A percentile compares a stretch with the other conserved stretches of the same genome.
Conservation (phyloP, 2,797 vertebrate species). For the Tapirus indicus region DNA sequence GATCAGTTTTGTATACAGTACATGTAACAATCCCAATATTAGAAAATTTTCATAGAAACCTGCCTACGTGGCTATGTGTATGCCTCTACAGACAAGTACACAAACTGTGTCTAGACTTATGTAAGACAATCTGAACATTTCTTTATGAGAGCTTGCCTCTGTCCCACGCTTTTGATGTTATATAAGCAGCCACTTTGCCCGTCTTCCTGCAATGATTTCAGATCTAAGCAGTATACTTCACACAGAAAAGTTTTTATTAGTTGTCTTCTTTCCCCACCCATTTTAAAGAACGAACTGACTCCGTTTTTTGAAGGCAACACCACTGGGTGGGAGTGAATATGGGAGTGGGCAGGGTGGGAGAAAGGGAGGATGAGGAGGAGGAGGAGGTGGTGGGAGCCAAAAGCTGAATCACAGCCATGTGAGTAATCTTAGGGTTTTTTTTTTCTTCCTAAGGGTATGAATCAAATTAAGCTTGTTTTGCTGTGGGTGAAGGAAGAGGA, state of each 20-base stretch:
- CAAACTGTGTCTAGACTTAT: constrained; percentile 25
- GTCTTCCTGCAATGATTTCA: constrained; percentile 71
- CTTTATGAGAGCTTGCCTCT: constrained; percentile 39
- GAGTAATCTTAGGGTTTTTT: constrained; percentile 88
- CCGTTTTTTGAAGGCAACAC: constrained; percentile 85
- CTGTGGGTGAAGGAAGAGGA: constrained; percentile 90
- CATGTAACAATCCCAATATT: neutral
- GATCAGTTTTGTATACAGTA: neutral
- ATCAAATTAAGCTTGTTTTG: constrained; percentile 92
- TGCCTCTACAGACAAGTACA: neutral
- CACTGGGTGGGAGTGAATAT: constrained; percentile 83
- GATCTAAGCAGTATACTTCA: constrained; percentile 75
- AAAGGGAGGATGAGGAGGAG: constrained; percentile 84
- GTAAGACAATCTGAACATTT: constrained; percentile 40
- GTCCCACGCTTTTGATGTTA: constrained; percentile 64
- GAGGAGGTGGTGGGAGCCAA: constrained; percentile 87
- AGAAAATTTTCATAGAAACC: neutral
- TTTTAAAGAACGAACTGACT: constrained; percentile 86
- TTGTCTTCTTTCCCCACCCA: constrained; percentile 76
- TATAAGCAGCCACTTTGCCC: constrained; percentile 55
- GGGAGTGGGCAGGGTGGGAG: constrained; percentile 85
- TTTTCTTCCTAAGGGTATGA: constrained; percentile 88
- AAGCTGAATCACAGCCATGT: constrained; percentile 91
- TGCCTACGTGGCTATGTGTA: neutral
- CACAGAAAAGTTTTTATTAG: constrained; percentile 82